phyloP scores from a whole-genome alignment of 2,797 vertebrate genomes.

The Siniperca undulata region DNA sequence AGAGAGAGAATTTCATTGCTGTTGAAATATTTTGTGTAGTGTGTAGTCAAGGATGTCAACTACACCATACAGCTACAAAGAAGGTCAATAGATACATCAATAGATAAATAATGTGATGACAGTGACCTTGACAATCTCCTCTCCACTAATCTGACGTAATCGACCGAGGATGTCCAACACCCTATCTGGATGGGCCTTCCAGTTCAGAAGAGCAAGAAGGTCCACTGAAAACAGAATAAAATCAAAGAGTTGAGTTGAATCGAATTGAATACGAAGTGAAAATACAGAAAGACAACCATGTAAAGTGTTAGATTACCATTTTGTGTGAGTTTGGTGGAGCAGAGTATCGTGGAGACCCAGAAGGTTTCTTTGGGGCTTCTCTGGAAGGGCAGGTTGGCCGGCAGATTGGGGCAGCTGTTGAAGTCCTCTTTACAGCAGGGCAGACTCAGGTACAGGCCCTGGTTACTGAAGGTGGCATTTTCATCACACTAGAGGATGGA shows the following conservation, averaged over 20 bases:
- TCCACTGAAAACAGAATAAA: slow-evolving; percentile 88
- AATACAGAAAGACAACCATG: background rate
- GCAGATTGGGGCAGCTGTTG: slow-evolving; percentile 96
- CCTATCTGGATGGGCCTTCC: slow-evolving; percentile 97
- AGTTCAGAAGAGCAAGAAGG: slow-evolving; percentile 97
- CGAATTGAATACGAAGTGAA: background rate
- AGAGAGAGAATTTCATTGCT: background rate
- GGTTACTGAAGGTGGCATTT: slow-evolving; percentile 98
- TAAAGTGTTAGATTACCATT: slow-evolving; percentile 86
- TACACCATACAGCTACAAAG: background rate
- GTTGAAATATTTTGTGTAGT: slow-evolving; percentile 1
- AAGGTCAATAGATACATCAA: background rate
- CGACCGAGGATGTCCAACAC: slow-evolving; percentile 97
- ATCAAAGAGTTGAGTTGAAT: background rate
- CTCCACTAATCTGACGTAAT: slow-evolving; percentile 95
- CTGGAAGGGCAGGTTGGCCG: slow-evolving; percentile 97
- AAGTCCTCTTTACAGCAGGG: slow-evolving; percentile 99
- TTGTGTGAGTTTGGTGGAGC: slow-evolving; percentile 98
- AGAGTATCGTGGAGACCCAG: slow-evolving; percentile 97
- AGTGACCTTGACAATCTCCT: slow-evolving; percentile 97
- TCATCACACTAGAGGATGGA: slow-evolving; percentile 91
- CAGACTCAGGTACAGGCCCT: slow-evolving; percentile 96
- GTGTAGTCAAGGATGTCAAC: background rate
- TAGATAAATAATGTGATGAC: slow-evolving; percentile 14
- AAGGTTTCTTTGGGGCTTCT: slow-evolving; percentile 98